These are phyloP conservation scores for Dendrolimus punctatus DNA, from an alignment of 1,140 invertebrate species.

Conservation along the genomic window DNA sequence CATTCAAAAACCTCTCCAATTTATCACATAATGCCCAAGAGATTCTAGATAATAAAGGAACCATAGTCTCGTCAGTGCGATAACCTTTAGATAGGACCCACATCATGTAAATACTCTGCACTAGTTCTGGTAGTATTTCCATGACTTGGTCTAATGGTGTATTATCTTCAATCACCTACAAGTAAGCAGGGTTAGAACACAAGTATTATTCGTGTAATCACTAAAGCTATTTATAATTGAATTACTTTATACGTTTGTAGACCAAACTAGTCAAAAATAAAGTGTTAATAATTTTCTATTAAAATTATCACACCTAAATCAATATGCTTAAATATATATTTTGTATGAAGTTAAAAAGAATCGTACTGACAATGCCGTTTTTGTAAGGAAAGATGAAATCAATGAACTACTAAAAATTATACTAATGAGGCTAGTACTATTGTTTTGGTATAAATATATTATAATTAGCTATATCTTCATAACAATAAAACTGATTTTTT, in stretches of 20 bases:
- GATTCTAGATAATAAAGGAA: conserved; percentile 83
- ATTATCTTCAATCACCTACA: conserved; percentile 80
- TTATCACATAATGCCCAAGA: conserved; percentile 85
- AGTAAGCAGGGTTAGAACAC: background rate
- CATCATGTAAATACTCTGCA: conserved; percentile 88
- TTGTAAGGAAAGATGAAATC: background rate
- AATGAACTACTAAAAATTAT: background rate
- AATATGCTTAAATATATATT: too few species aligned
- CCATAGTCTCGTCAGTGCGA: conserved; percentile 82
- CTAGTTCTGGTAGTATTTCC: conserved; percentile 82
- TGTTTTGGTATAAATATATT: too few species aligned
- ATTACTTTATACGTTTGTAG: background rate
- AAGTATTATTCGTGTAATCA: too few species aligned
- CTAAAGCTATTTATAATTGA: background rate
- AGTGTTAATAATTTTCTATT: too few species aligned
- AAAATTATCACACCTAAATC: too few species aligned
- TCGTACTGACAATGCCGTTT: too few species aligned
- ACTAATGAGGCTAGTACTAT: too few species aligned
- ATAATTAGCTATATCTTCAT: too few species aligned
- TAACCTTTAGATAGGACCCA: conserved; percentile 87
- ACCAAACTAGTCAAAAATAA: conserved; percentile 5
- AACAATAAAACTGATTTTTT: too few species aligned
- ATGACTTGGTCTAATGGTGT: conserved; percentile 80
- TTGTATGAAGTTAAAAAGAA: too few species aligned
- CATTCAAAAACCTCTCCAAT: conserved; percentile 80